These are phyloP conservation scores for Hystrix brachyura DNA, from an alignment of 2,113 vertebrate genomes.

Conservation along the genomic window DNA sequence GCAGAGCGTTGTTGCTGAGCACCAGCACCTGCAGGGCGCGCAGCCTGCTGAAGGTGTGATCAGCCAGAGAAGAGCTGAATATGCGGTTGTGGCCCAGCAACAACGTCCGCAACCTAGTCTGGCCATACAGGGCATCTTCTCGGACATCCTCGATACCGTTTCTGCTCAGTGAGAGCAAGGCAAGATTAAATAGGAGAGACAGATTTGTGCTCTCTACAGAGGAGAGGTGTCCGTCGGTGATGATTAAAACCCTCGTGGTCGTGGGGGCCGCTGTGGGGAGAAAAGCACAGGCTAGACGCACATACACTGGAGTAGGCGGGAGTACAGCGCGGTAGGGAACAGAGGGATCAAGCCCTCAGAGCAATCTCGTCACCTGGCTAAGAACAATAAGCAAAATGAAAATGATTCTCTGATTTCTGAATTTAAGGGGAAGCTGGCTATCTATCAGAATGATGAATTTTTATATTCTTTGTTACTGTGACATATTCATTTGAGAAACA, in stretches of 20 bases:
- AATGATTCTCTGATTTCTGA: constrained; percentile 39
- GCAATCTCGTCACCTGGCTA: neutral
- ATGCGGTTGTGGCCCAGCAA: constrained; percentile 90
- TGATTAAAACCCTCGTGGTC: constrained; percentile 87
- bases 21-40: constrained; percentile 86
- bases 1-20: constrained; percentile 87
- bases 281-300: constrained; percentile 41
- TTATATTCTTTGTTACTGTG: constrained; percentile 3
- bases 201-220: constrained; percentile 84
- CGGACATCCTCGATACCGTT: constrained; percentile 87
- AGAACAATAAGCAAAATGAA: constrained; percentile 33
- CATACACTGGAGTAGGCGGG: neutral
- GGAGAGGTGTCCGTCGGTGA: constrained; percentile 88
- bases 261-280: constrained; percentile 85
- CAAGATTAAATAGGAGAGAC: constrained; percentile 87
- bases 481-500: constrained; percentile 64
- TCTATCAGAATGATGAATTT: constrained; percentile 44
- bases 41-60: constrained; percentile 87
- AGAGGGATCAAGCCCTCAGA: neutral
- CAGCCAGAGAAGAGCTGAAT: constrained; percentile 85
- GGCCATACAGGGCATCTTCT: constrained; percentile 86
- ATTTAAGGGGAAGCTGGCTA: neutral
- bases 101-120: constrained; percentile 85
- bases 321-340: neutral
- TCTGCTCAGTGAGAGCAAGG: constrained; percentile 89